Conservation (phyloP, 2,113 vertebrate species). For the Castor canadensis region DNA sequence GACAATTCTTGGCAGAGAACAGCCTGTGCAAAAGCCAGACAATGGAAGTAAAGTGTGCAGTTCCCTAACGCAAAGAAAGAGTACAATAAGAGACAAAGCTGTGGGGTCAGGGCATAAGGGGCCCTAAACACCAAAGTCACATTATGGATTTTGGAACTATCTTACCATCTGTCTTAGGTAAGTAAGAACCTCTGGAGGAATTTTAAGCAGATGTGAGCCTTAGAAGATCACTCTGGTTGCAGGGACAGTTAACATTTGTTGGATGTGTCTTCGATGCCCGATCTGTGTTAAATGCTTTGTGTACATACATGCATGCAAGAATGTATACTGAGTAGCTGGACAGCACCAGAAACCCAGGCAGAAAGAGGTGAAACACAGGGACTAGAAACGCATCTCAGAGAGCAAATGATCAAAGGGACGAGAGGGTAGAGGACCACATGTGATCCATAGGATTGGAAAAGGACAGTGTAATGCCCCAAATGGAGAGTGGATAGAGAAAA, state of each 20-base stretch:
- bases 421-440: not conserved
- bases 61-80: not conserved
- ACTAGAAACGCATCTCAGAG: not conserved
- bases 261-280: not conserved
- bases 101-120: not conserved
- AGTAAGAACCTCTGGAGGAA: not conserved
- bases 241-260: constrained; percentile 13
- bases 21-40: not conserved
- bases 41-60: not conserved
- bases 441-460: not conserved
- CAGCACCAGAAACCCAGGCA: not conserved
- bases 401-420: not conserved
- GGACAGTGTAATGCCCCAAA: not conserved
- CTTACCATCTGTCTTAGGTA: not conserved
- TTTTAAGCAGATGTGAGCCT: not conserved
- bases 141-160: not conserved
- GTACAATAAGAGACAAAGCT: not conserved
- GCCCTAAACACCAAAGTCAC: not conserved
- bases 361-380: not conserved
- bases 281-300: not conserved
- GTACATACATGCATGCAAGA: not conserved
- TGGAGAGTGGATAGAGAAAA: not conserved
- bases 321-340: not conserved
- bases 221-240: not conserved
- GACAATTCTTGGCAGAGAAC: not conserved